phyloP scores from a whole-genome alignment of 1,140 invertebrate species.

The Conus betulinus region DNA sequence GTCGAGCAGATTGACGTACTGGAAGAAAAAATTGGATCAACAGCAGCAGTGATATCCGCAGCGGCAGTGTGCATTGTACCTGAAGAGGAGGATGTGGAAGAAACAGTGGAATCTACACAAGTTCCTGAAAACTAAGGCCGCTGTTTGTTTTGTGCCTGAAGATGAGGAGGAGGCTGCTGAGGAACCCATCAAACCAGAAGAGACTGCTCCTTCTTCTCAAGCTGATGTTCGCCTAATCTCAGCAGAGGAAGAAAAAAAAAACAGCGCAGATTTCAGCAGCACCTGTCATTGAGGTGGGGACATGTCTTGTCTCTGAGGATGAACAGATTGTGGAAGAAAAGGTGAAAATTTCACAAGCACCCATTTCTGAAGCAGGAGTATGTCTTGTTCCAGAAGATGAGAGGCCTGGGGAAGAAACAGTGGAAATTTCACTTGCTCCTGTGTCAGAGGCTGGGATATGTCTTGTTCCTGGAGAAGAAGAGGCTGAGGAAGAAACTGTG shows the following conservation, averaged over 20 bases:
- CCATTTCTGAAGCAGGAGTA: neutral
- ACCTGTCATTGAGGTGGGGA: neutral
- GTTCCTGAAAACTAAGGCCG: neutral
- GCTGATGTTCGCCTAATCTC: conserved; percentile 1
- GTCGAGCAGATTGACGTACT: neutral
- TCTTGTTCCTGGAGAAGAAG: conserved; percentile 34
- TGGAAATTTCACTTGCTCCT: neutral
- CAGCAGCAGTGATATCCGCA: neutral
- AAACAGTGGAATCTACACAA: neutral
- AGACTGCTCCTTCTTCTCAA: neutral
- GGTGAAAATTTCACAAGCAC: neutral
- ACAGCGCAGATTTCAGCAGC: conserved; percentile 59
- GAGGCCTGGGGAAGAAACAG: conserved; percentile 65
- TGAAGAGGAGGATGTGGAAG: conserved; percentile 14
- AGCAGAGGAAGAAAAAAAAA: conserved; percentile 41
- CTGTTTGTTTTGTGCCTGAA: neutral
- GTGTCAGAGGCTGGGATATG: conserved; percentile 14
- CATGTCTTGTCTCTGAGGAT: neutral
- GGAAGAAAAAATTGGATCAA: conserved; percentile 21
- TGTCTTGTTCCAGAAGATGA: neutral
- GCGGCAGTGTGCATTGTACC: neutral
- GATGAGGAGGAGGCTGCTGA: conserved; percentile 23
- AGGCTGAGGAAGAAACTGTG: conserved; percentile 61
- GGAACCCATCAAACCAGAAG: neutral
- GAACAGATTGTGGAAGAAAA: conserved; percentile 23